Evolutionary conservation across 2,113 vertebrate species (phyloP).

Genomic region (Trachemys scripta): DNA sequence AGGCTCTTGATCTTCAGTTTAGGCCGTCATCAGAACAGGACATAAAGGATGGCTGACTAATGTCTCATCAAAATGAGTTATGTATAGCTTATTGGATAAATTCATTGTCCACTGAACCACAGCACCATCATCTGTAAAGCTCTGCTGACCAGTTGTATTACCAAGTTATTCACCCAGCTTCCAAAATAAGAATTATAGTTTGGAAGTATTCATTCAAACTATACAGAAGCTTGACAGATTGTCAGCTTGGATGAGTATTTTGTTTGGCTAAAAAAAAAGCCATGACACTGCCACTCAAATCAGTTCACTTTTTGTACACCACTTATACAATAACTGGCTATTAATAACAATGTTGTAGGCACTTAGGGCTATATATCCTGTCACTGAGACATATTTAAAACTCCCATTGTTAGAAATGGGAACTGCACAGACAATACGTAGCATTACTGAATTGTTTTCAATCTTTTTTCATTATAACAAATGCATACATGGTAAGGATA

Average conservation of each 20-base stretch:
- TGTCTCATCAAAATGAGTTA: not conserved
- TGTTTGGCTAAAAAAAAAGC: not conserved
- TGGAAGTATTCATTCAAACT: not conserved
- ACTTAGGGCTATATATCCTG: slow-evolving; percentile 45
- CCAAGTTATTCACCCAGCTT: no score
- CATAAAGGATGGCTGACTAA: not conserved
- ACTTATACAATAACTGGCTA: slow-evolving; percentile 27
- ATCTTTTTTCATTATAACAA: not conserved
- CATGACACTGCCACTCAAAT: slow-evolving; percentile 2
- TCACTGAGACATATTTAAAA: not conserved
- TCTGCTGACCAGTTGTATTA: rapidly evolving
- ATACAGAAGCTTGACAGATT: slow-evolving; percentile 1
- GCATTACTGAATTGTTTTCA: slow-evolving; percentile 11
- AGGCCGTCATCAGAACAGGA: not conserved
- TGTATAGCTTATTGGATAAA: not conserved
- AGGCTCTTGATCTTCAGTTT: not conserved
- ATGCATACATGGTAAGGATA: slow-evolving; percentile 48
- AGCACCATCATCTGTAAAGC: rapidly evolving
- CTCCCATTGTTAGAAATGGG: not conserved
- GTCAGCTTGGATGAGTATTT: not conserved
- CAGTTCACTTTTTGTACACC: not conserved
- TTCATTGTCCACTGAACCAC: rapidly evolving
- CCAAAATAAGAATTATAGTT: not conserved
- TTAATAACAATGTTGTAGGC: not conserved
- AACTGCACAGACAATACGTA: not conserved